These are phyloP conservation scores for Dendrocincla tyrannina DNA, from an alignment of 2,797 vertebrate genomes.

Conservation along the genomic window DNA sequence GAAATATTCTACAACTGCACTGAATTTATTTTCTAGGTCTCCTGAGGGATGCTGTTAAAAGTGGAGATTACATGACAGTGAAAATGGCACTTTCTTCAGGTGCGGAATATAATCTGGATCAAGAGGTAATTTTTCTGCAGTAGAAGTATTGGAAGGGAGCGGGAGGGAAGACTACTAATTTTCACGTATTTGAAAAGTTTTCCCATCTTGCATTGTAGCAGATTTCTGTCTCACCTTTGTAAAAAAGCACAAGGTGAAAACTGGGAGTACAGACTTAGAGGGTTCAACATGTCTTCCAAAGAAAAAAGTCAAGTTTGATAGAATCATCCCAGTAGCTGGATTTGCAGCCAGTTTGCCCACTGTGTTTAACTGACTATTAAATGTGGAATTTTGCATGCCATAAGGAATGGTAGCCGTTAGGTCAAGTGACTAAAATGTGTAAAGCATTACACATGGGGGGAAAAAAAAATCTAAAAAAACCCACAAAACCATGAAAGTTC, in stretches of 20 bases:
- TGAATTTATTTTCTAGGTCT: constrained; percentile 75
- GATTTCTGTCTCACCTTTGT: background rate
- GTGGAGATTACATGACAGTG: constrained; percentile 92
- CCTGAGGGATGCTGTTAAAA: constrained; percentile 95
- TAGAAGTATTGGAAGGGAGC: background rate
- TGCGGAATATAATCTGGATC: constrained; percentile 94
- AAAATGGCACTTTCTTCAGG: constrained; percentile 94
- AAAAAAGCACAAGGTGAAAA: background rate
- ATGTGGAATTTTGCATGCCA: background rate
- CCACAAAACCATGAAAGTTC: background rate
- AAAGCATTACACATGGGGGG: background rate
- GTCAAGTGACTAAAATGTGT: background rate
- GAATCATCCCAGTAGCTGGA: background rate
- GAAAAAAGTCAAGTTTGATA: background rate
- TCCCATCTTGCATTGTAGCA: background rate
- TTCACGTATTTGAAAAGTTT: background rate
- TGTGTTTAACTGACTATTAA: background rate
- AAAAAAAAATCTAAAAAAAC: background rate
- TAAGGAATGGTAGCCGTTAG: background rate
- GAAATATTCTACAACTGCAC: background rate
- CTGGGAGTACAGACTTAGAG: background rate
- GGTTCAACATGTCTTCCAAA: background rate
- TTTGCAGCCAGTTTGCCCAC: background rate
- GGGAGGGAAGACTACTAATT: background rate
- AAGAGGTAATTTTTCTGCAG: constrained; percentile 83